Evolutionary conservation across 2,888 invertebrate species (phyloP).

Genomic region (Drosophila recens): DNA sequence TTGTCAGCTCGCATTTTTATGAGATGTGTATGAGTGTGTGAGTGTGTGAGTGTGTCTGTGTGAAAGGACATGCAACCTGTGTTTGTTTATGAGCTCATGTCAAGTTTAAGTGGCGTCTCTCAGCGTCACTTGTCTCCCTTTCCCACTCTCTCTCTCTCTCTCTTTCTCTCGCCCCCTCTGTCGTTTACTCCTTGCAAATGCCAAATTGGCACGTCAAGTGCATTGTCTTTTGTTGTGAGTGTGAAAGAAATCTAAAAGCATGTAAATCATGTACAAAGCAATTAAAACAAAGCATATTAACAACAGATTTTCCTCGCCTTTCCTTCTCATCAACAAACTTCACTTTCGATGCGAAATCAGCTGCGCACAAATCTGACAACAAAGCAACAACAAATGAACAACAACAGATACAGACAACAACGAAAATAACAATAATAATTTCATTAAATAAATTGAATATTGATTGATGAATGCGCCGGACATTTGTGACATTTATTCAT

Average conservation of each 20-base stretch:
- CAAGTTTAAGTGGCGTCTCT: conserved; percentile 67
- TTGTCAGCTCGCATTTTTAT: conserved; percentile 78
- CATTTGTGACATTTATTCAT: conserved; percentile 71
- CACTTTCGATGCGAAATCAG: conserved; percentile 26
- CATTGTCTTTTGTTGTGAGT: conserved; percentile 48
- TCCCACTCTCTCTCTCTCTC: neutral
- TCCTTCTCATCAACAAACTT: neutral
- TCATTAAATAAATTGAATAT: conserved; percentile 64
- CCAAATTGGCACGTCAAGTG: conserved; percentile 60
- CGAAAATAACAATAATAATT: conserved; percentile 47
- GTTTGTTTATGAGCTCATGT: conserved; percentile 70
- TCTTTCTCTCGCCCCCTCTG: neutral
- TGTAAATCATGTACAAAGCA: conserved; percentile 64
- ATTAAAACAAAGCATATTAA: conserved; percentile 50
- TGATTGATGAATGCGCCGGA: conserved; percentile 65
- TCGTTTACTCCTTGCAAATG: conserved; percentile 22
- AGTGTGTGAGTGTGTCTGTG: conserved; percentile 23
- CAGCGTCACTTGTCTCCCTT: conserved; percentile 21
- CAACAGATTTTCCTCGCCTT: too few relatives aligned
- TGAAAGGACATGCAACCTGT: conserved; percentile 68
- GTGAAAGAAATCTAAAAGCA: conserved; percentile 34
- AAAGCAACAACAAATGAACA: conserved; percentile 10
- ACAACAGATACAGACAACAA: conserved; percentile 13
- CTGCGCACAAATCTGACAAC: conserved; percentile 19
- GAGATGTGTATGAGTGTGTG: conserved; percentile 36